Base-by-base conservation (phyloP, 2,797 vertebrate species). In the Gorsachius magnificus region DNA sequence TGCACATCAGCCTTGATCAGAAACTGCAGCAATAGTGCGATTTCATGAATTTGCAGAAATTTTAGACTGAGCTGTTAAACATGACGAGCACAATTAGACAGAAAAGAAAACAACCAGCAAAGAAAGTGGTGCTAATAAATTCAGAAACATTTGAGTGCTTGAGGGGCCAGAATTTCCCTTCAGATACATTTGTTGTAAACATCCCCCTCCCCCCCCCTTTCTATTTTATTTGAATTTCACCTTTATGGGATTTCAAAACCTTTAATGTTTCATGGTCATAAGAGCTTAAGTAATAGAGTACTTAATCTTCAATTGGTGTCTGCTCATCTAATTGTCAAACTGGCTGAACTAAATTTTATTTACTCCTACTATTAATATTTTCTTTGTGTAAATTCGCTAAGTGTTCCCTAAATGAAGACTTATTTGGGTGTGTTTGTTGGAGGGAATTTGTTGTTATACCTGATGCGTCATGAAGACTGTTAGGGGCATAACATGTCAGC, bases 21-120 rank as follows among this genome's bases (percentile, higher is more conserved):
- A 93, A 92, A 58, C 33, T 94, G n/a, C 38, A 83, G 35, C 64
- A 91, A 68, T 26, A 89, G 24, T 75, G 33, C 48, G 43, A 58
- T 85, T 92, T 95, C 45, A 72, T 83, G 91, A 88, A 75, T 93
- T 75, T 94, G 19, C 45, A 72, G 82, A 93, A 91, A 69, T 81
- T 21, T 65, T 64, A 46, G 69, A 22, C 78, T 60, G 45, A 87
- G 36, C 61, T 77, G 64, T 78, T 92, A 89, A 81, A 95, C 31
- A n/a, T 29, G 29, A 76, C 0, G 2, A 51, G 28, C 65, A 75
- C 53, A 69, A 77, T 80, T 89, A 71, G 31, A 58, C 41, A 53
- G 26, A 78, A 77, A 60, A 80, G 31, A 74, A 87, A 95, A 38
- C 36, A 82, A 54, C 11, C 8, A 64, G 19, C 36, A 80, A 90